phyloP scores from a whole-genome alignment of 2,113 vertebrate genomes.

The Oryzias melastigma region DNA sequence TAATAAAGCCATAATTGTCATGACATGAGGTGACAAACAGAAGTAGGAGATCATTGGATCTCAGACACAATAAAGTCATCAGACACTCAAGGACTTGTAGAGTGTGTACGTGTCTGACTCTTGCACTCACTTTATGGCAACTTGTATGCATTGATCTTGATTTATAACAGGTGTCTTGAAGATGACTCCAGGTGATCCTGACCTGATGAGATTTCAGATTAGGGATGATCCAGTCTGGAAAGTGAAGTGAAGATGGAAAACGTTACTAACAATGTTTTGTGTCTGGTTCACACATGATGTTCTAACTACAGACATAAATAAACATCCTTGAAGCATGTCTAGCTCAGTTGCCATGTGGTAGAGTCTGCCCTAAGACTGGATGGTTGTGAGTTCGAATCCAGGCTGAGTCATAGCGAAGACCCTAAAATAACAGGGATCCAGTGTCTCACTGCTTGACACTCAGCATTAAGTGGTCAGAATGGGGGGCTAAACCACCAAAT shows the following conservation, averaged over 20 bases:
- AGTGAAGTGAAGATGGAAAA: conserved; percentile 1
- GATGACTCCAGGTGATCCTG: conserved; percentile 25
- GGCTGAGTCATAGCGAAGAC: too few species aligned
- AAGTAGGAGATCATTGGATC: not conserved
- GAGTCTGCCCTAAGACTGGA: not conserved
- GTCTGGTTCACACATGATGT: conserved; percentile 14
- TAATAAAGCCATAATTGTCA: conserved; percentile 17
- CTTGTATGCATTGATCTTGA: conserved; percentile 9
- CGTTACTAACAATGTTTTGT: conserved; percentile 17
- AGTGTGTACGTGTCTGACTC: not conserved
- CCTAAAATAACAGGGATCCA: too few species aligned
- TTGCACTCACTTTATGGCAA: conserved; percentile 49
- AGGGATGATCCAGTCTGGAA: conserved; percentile 41
- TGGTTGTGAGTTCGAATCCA: too few species aligned
- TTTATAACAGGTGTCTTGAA: not conserved
- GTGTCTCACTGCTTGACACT: too few species aligned
- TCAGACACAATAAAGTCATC: not conserved
- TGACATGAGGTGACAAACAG: not conserved
- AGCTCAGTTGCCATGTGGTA: not conserved
- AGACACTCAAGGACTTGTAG: not conserved
- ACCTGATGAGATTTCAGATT: conserved; percentile 30
- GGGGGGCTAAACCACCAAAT: too few species aligned
- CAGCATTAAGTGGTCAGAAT: too few species aligned
- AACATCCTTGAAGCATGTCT: too few species aligned
- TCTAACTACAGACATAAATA: not conserved